Conservation (phyloP, 2,113 vertebrate species). For the Emydocephalus ijimae region DNA sequence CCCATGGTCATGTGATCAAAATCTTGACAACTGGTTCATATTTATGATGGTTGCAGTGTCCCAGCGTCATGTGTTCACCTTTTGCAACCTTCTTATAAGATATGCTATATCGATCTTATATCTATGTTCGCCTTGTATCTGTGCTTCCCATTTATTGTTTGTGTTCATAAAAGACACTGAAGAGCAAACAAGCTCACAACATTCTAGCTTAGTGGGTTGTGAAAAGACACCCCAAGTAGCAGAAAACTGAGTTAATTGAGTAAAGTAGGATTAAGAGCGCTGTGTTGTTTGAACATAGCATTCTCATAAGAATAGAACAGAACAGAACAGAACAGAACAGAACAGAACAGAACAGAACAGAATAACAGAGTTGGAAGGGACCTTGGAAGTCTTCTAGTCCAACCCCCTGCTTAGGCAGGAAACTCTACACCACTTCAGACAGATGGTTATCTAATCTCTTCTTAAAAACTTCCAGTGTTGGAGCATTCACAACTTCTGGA, state of each 20-base stretch:
- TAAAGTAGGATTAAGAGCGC: not conserved
- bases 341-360: no score
- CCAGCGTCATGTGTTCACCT: not conserved
- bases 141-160: not conserved
- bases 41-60: no score
- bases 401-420: no score
- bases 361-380: no score
- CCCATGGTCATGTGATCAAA: not conserved
- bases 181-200: not conserved
- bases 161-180: not conserved
- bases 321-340: no score
- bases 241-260: not conserved
- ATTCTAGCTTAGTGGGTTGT: not conserved
- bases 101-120: not conserved
- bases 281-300: not conserved
- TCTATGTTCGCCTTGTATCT: not conserved
- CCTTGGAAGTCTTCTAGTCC: no score
- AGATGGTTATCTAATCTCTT: no score
- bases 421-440: no score
- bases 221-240: not conserved
- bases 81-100: not conserved
- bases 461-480: no score
- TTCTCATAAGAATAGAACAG: not conserved
- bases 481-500: no score
- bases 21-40: not conserved